Base-by-base conservation (phyloP, 2,888 invertebrate genomes). In the Drosophila helvetica region DNA sequence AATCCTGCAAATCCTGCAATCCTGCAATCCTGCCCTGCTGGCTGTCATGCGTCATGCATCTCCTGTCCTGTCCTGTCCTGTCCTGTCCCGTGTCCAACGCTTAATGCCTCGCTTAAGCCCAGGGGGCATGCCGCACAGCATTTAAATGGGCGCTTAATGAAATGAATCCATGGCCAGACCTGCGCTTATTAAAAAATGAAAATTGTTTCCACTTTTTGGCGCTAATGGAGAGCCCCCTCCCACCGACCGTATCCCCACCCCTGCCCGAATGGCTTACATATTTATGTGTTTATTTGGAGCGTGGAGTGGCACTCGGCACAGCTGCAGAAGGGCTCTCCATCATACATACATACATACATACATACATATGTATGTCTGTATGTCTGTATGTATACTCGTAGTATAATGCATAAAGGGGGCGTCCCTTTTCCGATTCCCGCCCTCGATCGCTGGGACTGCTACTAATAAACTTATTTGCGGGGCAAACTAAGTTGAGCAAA, bases 381-480 rank as follows among this genome's bases (percentile, higher is more conserved):
- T n/a, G n/a, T n/a, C n/a, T n/a, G n/a, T n/a, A n/a, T n/a, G n/a
- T n/a, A n/a, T 22, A 22, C 22, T 22, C 22, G 22, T 22, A 22
- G 65, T 25, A 27, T 43, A 38, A 64, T 72, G 71, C 71, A 27
- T 27, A 27, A 27, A 27, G 27, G 27, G 27, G 27, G 27, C 27
- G 27, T 71, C 71, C 71, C 51, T 25, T 33, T 25, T 64, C 52
- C 50, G 65, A 65, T 57, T 33, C 51, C 64, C 78, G 78, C 81
- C 85, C 80, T 43, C 64, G 51, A 74, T 67, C 69, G 42, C 64
- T 5, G 38, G n/a, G n/a, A 38, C 38, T 12, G 6, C 33, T 38
- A 61, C 84, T 86, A 88, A 86, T 86, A 86, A 86, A 86, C 88
- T 84, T 80, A 86, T 86, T 88, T 88, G 68, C 71, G 62, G n/a